phyloP scores from a whole-genome alignment of 1,140 invertebrate genomes.

The Drosophila lacertosa region DNA sequence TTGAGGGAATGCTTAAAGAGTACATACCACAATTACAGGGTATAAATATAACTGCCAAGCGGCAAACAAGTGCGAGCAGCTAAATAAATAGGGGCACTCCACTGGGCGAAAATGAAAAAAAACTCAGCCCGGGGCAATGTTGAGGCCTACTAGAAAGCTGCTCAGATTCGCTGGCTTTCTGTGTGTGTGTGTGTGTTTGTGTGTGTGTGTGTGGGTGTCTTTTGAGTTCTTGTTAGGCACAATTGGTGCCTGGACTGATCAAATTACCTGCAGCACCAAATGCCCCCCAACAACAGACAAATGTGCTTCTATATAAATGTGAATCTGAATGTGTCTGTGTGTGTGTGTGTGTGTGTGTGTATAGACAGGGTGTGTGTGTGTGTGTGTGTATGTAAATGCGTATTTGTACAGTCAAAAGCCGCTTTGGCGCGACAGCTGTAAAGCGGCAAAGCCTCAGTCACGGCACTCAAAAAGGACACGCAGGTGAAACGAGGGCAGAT shows the following conservation, averaged over 20 bases:
- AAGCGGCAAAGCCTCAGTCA: slow-evolving; percentile 27
- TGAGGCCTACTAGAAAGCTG: slow-evolving; percentile 23
- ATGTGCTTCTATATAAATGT: neutral
- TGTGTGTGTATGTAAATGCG: slow-evolving; percentile 25
- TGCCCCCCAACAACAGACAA: slow-evolving; percentile 8
- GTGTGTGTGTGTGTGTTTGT: slow-evolving; percentile 1
- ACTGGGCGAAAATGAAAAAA: slow-evolving; percentile 33
- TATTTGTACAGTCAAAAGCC: slow-evolving; percentile 51
- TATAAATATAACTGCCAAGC: slow-evolving; percentile 18
- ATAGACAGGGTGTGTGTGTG: slow-evolving; percentile 17
- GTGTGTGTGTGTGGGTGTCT: slow-evolving; percentile 11
- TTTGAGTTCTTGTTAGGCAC: slow-evolving; percentile 23
- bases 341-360: neutral
- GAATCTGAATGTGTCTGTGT: slow-evolving; percentile 9
- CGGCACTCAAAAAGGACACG: neutral
- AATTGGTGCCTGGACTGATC: slow-evolving; percentile 40
- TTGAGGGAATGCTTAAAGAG: no score
- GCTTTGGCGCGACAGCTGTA: slow-evolving; percentile 38
- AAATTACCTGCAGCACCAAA: slow-evolving; percentile 32
- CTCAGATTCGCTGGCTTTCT: slow-evolving; percentile 18
- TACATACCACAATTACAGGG: slow-evolving; percentile 2
- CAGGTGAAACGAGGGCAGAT: neutral
- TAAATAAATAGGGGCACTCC: slow-evolving; percentile 21
- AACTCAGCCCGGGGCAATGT: slow-evolving; percentile 31
- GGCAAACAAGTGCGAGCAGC: neutral